phyloP scores from a whole-genome alignment of 2,888 invertebrate genomes.

The Phaonia tiefii region DNA sequence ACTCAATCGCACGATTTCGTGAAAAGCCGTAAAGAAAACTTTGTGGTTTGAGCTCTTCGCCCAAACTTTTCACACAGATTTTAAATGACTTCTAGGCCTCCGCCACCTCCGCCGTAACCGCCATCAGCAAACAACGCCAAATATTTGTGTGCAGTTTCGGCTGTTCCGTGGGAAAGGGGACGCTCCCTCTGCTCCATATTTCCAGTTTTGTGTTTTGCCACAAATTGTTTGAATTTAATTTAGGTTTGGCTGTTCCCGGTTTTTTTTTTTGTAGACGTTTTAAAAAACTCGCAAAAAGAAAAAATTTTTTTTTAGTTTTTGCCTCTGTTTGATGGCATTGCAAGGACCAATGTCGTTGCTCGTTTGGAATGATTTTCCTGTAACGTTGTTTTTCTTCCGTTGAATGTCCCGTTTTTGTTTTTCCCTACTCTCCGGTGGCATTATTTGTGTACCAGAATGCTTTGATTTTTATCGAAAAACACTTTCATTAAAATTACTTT shows the following conservation, averaged over 20 bases:
- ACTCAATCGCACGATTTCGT: neutral
- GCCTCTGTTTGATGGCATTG: slow-evolving; percentile 49
- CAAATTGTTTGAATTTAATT: slow-evolving; percentile 69
- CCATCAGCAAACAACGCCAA: slow-evolving; percentile 8
- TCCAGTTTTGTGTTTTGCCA: slow-evolving; percentile 66
- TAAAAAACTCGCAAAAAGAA: slow-evolving; percentile 1
- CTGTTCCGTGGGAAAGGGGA: slow-evolving; percentile 28
- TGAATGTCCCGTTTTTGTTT: slow-evolving; percentile 24
- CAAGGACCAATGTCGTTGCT: slow-evolving; percentile 50
- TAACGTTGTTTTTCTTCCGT: slow-evolving; percentile 35
- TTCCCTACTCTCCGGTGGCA: slow-evolving; percentile 42
- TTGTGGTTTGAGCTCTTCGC: slow-evolving; percentile 13
- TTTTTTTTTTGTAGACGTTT: slow-evolving; percentile 10
- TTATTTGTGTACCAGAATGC: slow-evolving; percentile 56
- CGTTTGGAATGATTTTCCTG: slow-evolving; percentile 24
- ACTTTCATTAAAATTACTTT: slow-evolving; percentile 74
- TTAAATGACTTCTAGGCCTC: slow-evolving; percentile 25
- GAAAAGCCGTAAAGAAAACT: slow-evolving; percentile 1
- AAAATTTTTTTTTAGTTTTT: slow-evolving; percentile 28
- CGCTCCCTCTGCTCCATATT: slow-evolving; percentile 64
- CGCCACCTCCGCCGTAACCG: slow-evolving; percentile 5
- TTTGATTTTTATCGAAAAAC: slow-evolving; percentile 74
- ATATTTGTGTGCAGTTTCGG: slow-evolving; percentile 33
- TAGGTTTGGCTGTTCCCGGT: slow-evolving; percentile 59
- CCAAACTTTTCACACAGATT: slow-evolving; percentile 22